Evolutionary conservation across 1,140 invertebrate species (phyloP).

Genomic region (Pachyrhynchus sulphureomaculatus): DNA sequence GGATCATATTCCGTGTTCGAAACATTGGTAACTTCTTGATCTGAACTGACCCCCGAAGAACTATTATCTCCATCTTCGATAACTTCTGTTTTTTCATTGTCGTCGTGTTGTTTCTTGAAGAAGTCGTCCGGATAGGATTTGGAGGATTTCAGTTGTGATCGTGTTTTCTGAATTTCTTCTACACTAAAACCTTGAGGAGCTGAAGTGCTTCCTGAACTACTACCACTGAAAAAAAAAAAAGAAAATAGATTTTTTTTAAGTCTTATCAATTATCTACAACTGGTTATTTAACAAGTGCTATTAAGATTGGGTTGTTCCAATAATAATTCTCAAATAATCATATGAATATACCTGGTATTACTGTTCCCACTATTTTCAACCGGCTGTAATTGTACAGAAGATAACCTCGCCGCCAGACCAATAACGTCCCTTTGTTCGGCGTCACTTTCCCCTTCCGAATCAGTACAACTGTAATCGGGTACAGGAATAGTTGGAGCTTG

Average conservation of each 20-base stretch:
- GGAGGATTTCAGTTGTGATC: constrained; percentile 79
- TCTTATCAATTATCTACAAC: neutral
- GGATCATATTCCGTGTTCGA: constrained; percentile 45
- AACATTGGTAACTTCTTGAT: constrained; percentile 68
- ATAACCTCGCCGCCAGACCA: constrained; percentile 39
- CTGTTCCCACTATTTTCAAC: constrained; percentile 67
- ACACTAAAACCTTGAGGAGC: constrained; percentile 83
- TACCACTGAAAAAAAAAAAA: constrained; percentile 57
- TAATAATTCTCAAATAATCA: too few species aligned
- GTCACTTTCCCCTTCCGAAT: constrained; percentile 60
- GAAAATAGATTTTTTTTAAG: neutral
- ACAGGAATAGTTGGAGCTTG: constrained; percentile 77
- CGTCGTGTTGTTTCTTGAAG: constrained; percentile 59
- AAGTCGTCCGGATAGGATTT: constrained; percentile 83
- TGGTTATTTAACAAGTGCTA: too few species aligned
- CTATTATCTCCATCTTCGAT: constrained; percentile 81
- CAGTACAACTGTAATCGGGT: constrained; percentile 84
- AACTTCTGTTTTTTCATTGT: constrained; percentile 40
- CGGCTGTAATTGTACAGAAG: constrained; percentile 40
- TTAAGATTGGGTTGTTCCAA: too few species aligned
- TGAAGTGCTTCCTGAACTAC: constrained; percentile 69
- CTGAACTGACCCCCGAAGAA: constrained; percentile 82
- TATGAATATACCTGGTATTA: constrained; percentile 62
- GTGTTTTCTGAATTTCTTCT: constrained; percentile 83
- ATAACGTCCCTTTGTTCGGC: constrained; percentile 35